Conservation (phyloP, 2,888 invertebrate genomes). For the Ligdia adustata region DNA sequence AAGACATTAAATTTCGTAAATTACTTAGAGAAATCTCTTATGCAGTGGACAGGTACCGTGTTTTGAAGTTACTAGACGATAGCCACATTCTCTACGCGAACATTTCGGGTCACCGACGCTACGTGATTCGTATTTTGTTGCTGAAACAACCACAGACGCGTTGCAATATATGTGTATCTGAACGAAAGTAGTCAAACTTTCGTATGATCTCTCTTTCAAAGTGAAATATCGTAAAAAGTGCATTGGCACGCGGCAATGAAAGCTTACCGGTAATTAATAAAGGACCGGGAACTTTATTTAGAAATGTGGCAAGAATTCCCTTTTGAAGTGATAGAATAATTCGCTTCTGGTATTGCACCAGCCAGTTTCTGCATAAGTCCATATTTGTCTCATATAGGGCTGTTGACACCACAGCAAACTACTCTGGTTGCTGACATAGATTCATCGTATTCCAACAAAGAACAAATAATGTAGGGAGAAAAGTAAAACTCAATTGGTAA, state of each 20-base stretch:
- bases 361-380: conserved; percentile 42
- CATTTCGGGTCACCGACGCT: conserved; percentile 55
- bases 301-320: conserved; percentile 48
- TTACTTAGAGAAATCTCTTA: conserved; percentile 59
- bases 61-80: too few species aligned
- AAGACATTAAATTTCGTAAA: conserved; percentile 22
- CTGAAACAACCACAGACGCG: conserved; percentile 45
- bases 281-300: conserved; percentile 44
- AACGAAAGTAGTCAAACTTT: conserved; percentile 56
- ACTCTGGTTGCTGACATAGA: not conserved
- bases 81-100: conserved; percentile 41
- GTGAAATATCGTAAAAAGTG: conserved; percentile 36
- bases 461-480: conserved; percentile 1
- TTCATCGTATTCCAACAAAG: not conserved
- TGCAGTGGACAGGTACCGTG: too few species aligned
- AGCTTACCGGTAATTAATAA: conserved; percentile 41
- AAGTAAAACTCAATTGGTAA: conserved; percentile 13
- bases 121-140: conserved; percentile 63
- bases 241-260: conserved; percentile 58
- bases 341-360: conserved; percentile 45
- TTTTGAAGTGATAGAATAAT: conserved; percentile 46
- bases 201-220: conserved; percentile 45
- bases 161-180: conserved; percentile 50
- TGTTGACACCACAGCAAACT: conserved; percentile 13
- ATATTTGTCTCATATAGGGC: conserved; percentile 49